These are phyloP conservation scores for Eulithis prunata DNA, from an alignment of 2,888 invertebrate genomes.

Conservation along the genomic window DNA sequence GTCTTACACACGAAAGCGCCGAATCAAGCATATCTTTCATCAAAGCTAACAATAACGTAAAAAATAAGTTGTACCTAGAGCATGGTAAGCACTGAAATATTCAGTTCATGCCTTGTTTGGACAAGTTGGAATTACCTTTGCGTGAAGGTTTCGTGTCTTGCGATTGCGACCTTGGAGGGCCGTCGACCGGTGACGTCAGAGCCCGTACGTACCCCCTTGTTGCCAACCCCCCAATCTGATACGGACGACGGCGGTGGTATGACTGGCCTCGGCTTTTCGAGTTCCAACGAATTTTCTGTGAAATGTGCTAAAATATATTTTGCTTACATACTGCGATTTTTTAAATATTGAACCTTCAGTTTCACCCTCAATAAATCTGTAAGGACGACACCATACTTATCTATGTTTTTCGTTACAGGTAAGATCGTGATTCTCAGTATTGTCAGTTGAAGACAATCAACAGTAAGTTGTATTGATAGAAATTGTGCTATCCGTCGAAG, in stretches of 20 bases:
- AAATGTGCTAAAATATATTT: not conserved
- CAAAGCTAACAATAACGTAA: slow-evolving; percentile 2
- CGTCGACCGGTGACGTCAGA: slow-evolving; percentile 67
- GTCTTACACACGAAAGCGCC: slow-evolving; percentile 15
- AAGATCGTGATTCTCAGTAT: slow-evolving; percentile 2
- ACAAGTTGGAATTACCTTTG: slow-evolving; percentile 31
- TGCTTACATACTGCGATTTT: no score
- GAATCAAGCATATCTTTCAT: not conserved
- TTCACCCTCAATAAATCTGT: no score
- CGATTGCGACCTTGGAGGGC: slow-evolving; percentile 58
- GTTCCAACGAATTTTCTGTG: slow-evolving; percentile 2
- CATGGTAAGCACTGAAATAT: slow-evolving; percentile 15
- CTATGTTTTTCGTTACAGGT: slow-evolving; percentile 22
- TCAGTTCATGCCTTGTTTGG: slow-evolving; percentile 18
- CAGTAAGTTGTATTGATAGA: not conserved
- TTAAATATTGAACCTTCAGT: no score
- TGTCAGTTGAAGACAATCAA: not conserved
- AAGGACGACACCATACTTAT: no score
- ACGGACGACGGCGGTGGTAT: not conserved
- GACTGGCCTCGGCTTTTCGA: not conserved
- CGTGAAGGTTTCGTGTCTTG: slow-evolving; percentile 28
- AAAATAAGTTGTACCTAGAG: no score
- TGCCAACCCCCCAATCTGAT: slow-evolving; percentile 32
- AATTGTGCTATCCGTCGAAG: no score
- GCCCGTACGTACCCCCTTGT: slow-evolving; percentile 47